Conservation (phyloP, 1,140 invertebrate genomes). For the Sycophaga agraensis region DNA sequence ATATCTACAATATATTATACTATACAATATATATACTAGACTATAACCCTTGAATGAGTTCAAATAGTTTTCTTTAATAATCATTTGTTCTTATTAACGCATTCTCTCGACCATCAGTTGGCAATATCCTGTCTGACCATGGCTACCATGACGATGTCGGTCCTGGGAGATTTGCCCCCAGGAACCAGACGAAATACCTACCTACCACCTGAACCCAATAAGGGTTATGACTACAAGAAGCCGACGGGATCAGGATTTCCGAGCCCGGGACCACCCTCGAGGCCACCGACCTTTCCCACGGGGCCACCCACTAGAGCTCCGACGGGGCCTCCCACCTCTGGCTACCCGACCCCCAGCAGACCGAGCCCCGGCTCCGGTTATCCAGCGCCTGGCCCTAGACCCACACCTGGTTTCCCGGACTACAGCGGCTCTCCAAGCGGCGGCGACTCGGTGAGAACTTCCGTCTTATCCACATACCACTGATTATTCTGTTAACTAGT, state of each 20-base stretch:
- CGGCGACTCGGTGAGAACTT: conserved; percentile 31
- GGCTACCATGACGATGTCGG: conserved; percentile 37
- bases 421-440: conserved; percentile 40
- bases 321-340: conserved; percentile 22
- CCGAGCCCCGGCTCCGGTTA: conserved; percentile 41
- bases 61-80: no score
- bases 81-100: no score
- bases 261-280: conserved; percentile 16
- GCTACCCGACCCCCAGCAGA: conserved; percentile 32
- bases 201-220: conserved; percentile 63
- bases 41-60: no score
- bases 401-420: conserved; percentile 45
- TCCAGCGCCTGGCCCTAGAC: conserved; percentile 39
- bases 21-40: no score
- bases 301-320: conserved; percentile 21
- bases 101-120: no score
- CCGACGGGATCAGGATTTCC: conserved; percentile 48
- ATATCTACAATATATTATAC: no score
- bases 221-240: conserved; percentile 64
- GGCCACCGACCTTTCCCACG: conserved; percentile 29
- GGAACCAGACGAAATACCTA: conserved; percentile 63
- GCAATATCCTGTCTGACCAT: conserved; percentile 49
- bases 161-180: conserved; percentile 48
- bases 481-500: no score
- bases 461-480: no score